These are phyloP conservation scores for Nasalis larvatus DNA, from an alignment of 2,113 vertebrate species.

Conservation along the genomic window DNA sequence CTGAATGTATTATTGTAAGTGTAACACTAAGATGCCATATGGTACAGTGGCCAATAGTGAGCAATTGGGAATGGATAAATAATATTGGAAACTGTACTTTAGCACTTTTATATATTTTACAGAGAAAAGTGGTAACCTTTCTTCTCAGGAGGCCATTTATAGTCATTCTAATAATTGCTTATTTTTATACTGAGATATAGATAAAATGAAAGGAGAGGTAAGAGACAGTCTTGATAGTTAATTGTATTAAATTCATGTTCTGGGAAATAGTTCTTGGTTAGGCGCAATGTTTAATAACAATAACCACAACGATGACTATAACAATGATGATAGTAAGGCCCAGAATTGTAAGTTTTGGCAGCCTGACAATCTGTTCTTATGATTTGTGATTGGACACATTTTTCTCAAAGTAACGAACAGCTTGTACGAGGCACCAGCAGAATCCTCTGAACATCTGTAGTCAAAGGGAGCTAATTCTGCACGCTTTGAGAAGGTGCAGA, in stretches of 20 bases:
- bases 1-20: background rate
- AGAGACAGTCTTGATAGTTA: background rate
- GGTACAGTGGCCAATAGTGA: background rate
- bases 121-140: background rate
- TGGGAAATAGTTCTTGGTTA: background rate
- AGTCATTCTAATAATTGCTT: background rate
- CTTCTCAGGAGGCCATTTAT: background rate
- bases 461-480: slow-evolving; percentile 3
- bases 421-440: background rate
- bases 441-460: background rate
- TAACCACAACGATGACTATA: background rate
- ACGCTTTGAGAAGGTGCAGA: background rate
- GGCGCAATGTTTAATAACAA: background rate
- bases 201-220: background rate
- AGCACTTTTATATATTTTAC: background rate
- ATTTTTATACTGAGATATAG: background rate
- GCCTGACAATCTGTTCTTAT: background rate
- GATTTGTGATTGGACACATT: background rate
- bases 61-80: background rate
- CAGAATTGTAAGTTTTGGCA: background rate
- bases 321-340: background rate
- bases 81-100: background rate
- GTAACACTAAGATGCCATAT: background rate
- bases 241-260: background rate
- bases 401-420: background rate